Conservation (phyloP, 2,797 vertebrate species). For the Naso thynnoides region DNA sequence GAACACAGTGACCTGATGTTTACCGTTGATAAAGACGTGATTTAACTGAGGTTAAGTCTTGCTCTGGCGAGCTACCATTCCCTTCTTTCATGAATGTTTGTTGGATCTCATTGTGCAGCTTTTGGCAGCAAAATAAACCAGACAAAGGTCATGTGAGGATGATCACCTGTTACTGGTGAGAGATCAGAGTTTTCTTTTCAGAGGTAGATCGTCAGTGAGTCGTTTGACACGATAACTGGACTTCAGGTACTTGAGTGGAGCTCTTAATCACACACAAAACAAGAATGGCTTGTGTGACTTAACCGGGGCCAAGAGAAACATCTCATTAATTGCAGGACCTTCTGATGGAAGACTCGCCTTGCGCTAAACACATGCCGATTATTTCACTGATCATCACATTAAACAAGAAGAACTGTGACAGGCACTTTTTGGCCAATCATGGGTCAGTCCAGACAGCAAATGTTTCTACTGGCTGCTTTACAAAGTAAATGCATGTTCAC, state of each 20-base stretch:
- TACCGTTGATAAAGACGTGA: constrained; percentile 26
- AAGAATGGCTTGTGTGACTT: neutral
- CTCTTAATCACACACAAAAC: neutral
- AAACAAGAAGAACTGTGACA: no score
- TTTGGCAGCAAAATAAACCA: constrained; percentile 39
- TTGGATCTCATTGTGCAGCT: constrained; percentile 16
- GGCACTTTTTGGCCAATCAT: no score
- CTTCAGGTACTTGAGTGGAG: neutral
- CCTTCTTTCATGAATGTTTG: constrained; percentile 9
- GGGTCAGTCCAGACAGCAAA: no score
- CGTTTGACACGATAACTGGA: neutral
- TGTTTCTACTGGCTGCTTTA: no score
- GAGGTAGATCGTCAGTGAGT: neutral
- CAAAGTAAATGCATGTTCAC: no score
- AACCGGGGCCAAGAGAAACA: constrained; percentile 24
- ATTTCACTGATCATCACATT: constrained; percentile 13
- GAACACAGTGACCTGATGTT: constrained; percentile 48
- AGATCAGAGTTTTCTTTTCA: constrained; percentile 11
- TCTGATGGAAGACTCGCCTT: neutral
- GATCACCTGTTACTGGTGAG: constrained; percentile 31
- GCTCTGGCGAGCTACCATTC: constrained; percentile 44
- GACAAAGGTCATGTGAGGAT: neutral
- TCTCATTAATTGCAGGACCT: constrained; percentile 12
- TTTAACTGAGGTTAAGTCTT: constrained; percentile 50
- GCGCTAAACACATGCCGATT: constrained; percentile 20